phyloP scores from a whole-genome alignment of 2,113 vertebrate genomes.

The Sisor rabdophorus region DNA sequence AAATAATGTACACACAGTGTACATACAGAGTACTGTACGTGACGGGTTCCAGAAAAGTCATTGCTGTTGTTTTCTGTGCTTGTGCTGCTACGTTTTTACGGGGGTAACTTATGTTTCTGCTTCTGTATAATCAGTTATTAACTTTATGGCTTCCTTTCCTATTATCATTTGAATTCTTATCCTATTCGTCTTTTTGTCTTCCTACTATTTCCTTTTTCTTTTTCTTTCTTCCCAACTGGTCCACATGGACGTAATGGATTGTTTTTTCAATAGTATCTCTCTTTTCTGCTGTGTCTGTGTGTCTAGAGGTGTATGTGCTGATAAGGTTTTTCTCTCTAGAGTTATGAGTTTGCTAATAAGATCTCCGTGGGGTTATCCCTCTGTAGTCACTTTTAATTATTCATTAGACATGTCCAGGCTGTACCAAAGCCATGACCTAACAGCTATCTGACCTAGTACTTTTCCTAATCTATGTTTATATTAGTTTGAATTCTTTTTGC shows the following conservation, averaged over 20 bases:
- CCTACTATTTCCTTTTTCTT: not conserved
- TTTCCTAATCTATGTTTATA: not conserved
- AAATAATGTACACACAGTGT: slow-evolving; percentile 25
- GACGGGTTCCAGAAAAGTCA: not conserved
- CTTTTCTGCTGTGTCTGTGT: slow-evolving; percentile 22
- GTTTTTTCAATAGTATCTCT: slow-evolving; percentile 26
- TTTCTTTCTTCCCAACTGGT: slow-evolving; percentile 1
- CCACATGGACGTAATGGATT: slow-evolving; percentile 30
- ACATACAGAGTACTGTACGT: not conserved
- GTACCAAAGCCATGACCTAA: slow-evolving; percentile 1
- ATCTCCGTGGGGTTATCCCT: slow-evolving; percentile 37
- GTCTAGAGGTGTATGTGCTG: slow-evolving; percentile 1
- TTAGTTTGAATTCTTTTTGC: not conserved
- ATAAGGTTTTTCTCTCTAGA: slow-evolving; percentile 15
- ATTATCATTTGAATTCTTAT: not conserved
- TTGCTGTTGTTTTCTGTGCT: slow-evolving; percentile 20
- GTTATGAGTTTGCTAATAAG: slow-evolving; percentile 40
- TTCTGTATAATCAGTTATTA: not conserved
- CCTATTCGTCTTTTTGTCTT: not conserved
- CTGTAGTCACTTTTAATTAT: slow-evolving; percentile 32
- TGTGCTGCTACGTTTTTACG: slow-evolving; percentile 6
- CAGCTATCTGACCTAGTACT: not conserved
- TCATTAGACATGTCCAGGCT: slow-evolving; percentile 11
- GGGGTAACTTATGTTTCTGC: not conserved
- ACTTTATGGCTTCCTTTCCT: slow-evolving; percentile 38